phyloP scores from a whole-genome alignment of 2,888 invertebrate species.

The Tipula lateralis region DNA sequence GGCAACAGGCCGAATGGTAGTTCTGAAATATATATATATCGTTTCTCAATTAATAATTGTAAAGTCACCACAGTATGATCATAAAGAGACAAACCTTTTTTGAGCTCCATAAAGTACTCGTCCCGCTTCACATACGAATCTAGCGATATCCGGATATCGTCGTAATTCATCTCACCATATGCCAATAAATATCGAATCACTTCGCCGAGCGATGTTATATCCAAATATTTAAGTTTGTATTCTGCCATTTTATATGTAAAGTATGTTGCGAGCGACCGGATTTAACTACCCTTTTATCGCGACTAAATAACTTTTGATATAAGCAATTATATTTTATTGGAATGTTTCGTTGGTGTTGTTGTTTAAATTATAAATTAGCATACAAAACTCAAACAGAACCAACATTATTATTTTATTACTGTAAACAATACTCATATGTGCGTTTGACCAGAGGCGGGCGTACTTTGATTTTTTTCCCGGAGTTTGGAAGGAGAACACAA shows the following conservation, averaged over 20 bases:
- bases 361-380: too few species aligned
- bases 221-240: slow-evolving; percentile 50
- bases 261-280: neutral
- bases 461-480: too few species aligned
- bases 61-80: neutral
- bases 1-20: too few species aligned
- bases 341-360: too few species aligned
- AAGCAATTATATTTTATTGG: too few species aligned
- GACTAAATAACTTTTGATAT: neutral
- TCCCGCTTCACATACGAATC: slow-evolving; percentile 37
- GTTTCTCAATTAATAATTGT: neutral
- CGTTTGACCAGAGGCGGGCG: too few species aligned
- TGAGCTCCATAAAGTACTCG: neutral
- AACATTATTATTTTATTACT: too few species aligned
- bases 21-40: neutral
- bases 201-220: slow-evolving; percentile 59
- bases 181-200: slow-evolving; percentile 59
- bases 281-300: neutral
- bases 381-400: too few species aligned
- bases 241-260: neutral
- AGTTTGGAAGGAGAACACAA: too few species aligned
- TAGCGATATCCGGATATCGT: slow-evolving; percentile 56
- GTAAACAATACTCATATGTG: too few species aligned
- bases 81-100: neutral
- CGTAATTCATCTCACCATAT: slow-evolving; percentile 58